phyloP scores from a whole-genome alignment of 2,797 vertebrate species.

The Tarsius wallacei region DNA sequence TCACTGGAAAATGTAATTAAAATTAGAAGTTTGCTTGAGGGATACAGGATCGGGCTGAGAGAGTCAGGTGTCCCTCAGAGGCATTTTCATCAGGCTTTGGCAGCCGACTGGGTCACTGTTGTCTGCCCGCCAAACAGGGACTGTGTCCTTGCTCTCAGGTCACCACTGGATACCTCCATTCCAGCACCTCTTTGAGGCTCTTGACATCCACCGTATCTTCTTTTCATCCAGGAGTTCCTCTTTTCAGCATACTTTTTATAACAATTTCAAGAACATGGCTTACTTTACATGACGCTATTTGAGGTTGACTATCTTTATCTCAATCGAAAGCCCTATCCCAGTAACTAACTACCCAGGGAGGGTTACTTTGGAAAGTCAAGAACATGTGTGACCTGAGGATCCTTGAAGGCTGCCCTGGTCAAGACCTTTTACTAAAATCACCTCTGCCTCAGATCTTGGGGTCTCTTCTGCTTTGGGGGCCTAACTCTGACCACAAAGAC shows the following conservation, averaged over 20 bases:
- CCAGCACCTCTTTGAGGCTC: conserved; percentile 46
- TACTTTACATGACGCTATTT: conserved; percentile 4
- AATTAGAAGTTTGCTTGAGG: conserved; percentile 53
- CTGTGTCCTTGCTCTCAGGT: background rate
- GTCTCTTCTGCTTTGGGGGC: background rate
- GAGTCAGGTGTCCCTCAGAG: conserved; percentile 39
- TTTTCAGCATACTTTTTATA: conserved; percentile 7
- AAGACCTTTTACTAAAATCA: conserved; percentile 39
- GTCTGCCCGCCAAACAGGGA: conserved; percentile 15
- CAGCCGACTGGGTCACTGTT: background rate
- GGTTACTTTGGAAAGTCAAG: conserved; percentile 5
- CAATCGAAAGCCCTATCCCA: background rate
- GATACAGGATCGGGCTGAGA: background rate
- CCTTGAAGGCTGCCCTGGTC: background rate
- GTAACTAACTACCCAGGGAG: background rate
- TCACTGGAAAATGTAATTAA: conserved; percentile 70
- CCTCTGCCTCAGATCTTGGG: conserved; percentile 1
- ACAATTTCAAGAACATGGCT: conserved; percentile 1
- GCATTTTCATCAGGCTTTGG: background rate
- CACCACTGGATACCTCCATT: background rate
- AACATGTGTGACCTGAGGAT: background rate
- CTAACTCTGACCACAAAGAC: background rate
- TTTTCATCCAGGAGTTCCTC: conserved; percentile 27
- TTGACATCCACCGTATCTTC: background rate
- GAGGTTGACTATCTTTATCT: conserved; percentile 47